Base-by-base conservation (phyloP, 2,797 vertebrate genomes). In the Lutra lutra region DNA sequence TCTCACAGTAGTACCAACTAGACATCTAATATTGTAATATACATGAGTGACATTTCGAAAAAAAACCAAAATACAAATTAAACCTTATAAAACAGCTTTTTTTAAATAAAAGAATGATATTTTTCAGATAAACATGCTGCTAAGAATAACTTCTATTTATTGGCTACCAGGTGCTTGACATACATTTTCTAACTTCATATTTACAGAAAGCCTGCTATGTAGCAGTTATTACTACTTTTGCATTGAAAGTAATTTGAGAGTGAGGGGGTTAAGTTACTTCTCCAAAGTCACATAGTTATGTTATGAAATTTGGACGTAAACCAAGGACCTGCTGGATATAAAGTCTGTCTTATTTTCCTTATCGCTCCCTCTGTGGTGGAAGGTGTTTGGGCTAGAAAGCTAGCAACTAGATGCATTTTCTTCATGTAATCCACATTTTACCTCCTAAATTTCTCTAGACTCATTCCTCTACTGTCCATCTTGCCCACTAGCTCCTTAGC, bases 131-230 rank as follows among this genome's bases (percentile, higher is more conserved):
- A 64, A 21, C 38, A 60, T 58, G 43, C 29, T 73, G 84, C 60
- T 94, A 62, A 62, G n/a, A 78, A 62, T 43, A 91, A 18, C 2
- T 54, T 88, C 43, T 94, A 72, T 64, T 88, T 92, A 78, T 77
- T 54, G 64, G 83, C 14, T 56, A 56, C 29, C 3, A 70, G n/a
- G 23, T 51, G n/a, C 10, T 83, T 62, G 13, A 21, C 9, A 84
- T 64, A 72, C 15, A 88, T 83, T 97, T 80, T 89, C 18, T 60
- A 89, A 91, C 66, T 79, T 73, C 85, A 68, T 80, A 75, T 91
- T 85, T 89, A 79, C 5, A 94, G 58, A 85, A 94, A 80, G 56
- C 17, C 25, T 89, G 3, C 13, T 48, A 85, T 4, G 17, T 66
- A 84, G 8, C 3, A 58, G 85, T 12, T 64, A n/a, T 66, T 48